Evolutionary conservation across 1,140 invertebrate genomes (phyloP).

Genomic region (Philopotamus ludificatus): DNA sequence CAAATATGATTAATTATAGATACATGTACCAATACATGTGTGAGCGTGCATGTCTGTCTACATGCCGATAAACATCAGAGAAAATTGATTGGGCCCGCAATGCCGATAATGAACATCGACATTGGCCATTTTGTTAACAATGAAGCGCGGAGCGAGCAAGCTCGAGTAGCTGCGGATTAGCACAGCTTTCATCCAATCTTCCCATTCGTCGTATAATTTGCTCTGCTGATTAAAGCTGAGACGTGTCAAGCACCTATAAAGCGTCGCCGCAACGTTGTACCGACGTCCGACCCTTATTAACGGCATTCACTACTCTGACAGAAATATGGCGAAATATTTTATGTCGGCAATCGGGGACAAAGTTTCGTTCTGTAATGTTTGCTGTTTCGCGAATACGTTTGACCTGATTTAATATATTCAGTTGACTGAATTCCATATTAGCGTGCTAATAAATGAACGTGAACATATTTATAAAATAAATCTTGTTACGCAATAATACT

Average conservation of each 20-base stretch:
- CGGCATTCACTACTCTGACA: no score
- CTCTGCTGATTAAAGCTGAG: slow-evolving; percentile 31
- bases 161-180: not conserved
- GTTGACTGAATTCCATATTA: not conserved
- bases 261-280: no score
- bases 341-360: no score
- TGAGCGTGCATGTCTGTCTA: no score
- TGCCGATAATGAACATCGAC: no score
- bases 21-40: no score
- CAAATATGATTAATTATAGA: no score
- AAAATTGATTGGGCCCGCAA: no score
- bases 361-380: slow-evolving; percentile 10
- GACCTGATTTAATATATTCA: not conserved
- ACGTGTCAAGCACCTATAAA: slow-evolving; percentile 34
- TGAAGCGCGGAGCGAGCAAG: not conserved
- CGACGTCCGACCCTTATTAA: slow-evolving; percentile 15
- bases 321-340: no score
- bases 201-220: slow-evolving; percentile 16
- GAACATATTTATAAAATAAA: no score
- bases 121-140: not conserved
- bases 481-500: no score
- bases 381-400: not conserved
- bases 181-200: slow-evolving; percentile 19
- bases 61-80: no score
- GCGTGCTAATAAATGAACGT: not conserved